These are phyloP conservation scores for Oryzias melastigma DNA, from an alignment of 2,113 vertebrate species.

Conservation along the genomic window DNA sequence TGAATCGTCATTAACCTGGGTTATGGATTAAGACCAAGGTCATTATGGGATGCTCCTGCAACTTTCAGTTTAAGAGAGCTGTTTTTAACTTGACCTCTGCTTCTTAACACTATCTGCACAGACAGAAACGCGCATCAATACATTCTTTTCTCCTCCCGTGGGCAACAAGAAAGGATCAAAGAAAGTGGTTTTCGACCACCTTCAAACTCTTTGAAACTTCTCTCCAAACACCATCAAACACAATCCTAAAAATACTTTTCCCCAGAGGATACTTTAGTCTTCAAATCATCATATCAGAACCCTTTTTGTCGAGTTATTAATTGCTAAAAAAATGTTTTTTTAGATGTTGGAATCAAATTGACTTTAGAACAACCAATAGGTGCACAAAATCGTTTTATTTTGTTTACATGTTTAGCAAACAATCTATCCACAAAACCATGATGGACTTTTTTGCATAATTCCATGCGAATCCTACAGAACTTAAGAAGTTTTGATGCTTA, in stretches of 20 bases:
- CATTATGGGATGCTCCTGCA: conserved; percentile 78
- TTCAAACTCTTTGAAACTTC: conserved; percentile 9
- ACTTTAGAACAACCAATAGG: too few relatives aligned
- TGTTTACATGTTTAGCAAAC: too few relatives aligned
- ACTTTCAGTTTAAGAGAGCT: conserved; percentile 59
- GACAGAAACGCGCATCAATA: conserved; percentile 65
- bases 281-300: conserved; percentile 2
- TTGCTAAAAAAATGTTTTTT: neutral
- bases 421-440: too few relatives aligned
- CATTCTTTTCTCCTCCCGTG: conserved; percentile 51
- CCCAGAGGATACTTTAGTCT: conserved; percentile 8
- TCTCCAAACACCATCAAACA: conserved; percentile 8
- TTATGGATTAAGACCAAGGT: conserved; percentile 81
- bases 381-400: too few relatives aligned
- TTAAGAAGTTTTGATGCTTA: too few relatives aligned
- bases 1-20: conserved; percentile 88
- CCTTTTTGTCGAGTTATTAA: neutral
- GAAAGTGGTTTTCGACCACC: conserved; percentile 32
- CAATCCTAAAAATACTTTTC: conserved; percentile 5
- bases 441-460: too few relatives aligned
- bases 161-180: conserved; percentile 21
- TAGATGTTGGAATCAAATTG: neutral
- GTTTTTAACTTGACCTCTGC: conserved; percentile 65
- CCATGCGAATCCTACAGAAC: too few relatives aligned
- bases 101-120: conserved; percentile 59